phyloP scores from a whole-genome alignment of 2,797 vertebrate genomes.

The Oryzias sinensis region DNA sequence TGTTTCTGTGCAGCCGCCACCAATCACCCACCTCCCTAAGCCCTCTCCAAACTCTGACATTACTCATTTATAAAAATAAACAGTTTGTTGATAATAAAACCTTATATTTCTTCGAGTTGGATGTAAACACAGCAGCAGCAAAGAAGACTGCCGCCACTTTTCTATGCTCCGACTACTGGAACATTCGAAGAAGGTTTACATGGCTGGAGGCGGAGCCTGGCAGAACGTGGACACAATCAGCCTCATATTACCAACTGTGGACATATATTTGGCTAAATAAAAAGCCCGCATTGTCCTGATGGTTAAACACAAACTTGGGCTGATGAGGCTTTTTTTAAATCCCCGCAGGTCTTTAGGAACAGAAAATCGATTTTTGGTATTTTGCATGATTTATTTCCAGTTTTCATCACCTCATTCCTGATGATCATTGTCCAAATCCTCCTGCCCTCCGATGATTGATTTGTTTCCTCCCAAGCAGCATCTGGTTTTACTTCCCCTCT shows the following conservation, averaged over 20 bases:
- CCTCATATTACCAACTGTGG: background rate
- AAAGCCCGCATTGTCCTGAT: background rate
- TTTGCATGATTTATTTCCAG: slow-evolving; percentile 1
- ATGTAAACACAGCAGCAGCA: slow-evolving; percentile 34
- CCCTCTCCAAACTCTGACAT: background rate
- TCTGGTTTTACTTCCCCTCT: background rate
- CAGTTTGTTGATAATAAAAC: slow-evolving; percentile 35
- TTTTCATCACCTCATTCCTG: slow-evolving; percentile 7
- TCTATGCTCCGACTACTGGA: slow-evolving; percentile 44
- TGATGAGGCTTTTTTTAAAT: background rate
- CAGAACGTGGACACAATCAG: background rate
- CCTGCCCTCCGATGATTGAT: background rate
- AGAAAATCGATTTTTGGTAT: background rate
- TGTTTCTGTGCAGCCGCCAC: background rate
- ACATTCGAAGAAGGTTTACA: slow-evolving; percentile 35
- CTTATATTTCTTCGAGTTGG: slow-evolving; percentile 18
- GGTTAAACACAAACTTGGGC: background rate
- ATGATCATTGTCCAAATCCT: slow-evolving; percentile 1
- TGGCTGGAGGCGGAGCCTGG: slow-evolving; percentile 15
- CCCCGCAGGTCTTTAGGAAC: background rate
- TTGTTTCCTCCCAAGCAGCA: background rate
- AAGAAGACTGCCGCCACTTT: slow-evolving; percentile 13
- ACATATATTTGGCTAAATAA: background rate
- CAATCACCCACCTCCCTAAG: background rate
- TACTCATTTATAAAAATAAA: slow-evolving; percentile 34